These are phyloP conservation scores for Naso thynnoides DNA, from an alignment of 2,797 vertebrate species.

Conservation along the genomic window DNA sequence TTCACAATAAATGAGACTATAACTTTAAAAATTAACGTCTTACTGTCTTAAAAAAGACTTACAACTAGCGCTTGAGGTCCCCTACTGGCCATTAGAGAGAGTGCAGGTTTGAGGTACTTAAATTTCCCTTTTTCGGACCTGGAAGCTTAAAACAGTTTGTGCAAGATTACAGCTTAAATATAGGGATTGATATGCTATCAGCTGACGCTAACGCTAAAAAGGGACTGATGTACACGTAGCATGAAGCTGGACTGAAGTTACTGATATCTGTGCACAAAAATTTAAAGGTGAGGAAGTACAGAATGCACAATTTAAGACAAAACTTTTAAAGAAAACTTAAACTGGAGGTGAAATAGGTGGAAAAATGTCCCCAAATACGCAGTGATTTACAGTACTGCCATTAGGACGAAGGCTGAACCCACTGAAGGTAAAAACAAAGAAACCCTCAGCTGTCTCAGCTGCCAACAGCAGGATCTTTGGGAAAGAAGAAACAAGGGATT, in stretches of 20 bases:
- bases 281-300: no score
- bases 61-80: no score
- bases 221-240: constrained; percentile 8
- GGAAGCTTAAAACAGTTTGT: no score
- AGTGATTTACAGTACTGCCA: constrained; percentile 6
- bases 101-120: no score
- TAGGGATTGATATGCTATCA: neutral
- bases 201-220: neutral
- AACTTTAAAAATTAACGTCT: no score
- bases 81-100: no score
- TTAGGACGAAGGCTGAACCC: constrained; percentile 25
- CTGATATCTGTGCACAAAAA: neutral
- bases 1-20: no score
- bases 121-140: no score
- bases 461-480: constrained; percentile 36
- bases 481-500: constrained; percentile 45
- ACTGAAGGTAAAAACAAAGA: constrained; percentile 32
- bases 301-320: no score
- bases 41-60: no score
- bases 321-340: neutral
- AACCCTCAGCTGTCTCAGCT: constrained; percentile 47
- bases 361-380: neutral
- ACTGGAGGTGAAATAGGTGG: neutral
- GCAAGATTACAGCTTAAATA: no score
- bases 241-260: neutral